Evolutionary conservation across 2,888 invertebrate genomes (phyloP).

Genomic region (Phlogophora meticulosa): DNA sequence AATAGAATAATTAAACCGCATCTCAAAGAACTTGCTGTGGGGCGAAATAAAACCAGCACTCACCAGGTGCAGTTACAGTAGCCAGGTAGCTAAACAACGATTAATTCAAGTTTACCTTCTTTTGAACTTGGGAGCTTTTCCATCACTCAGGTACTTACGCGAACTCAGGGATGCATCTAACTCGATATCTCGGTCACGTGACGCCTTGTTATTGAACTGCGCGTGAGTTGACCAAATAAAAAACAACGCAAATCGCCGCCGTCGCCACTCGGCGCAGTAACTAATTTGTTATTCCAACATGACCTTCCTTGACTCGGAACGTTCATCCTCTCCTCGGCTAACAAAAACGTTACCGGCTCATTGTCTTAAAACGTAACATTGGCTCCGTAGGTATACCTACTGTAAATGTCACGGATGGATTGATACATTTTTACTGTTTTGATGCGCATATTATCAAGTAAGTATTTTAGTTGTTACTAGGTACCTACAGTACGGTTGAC

Average conservation of each 20-base stretch:
- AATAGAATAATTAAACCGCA: constrained; percentile 55
- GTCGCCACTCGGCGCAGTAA: constrained; percentile 65
- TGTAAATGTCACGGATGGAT: constrained; percentile 49
- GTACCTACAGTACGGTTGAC: not conserved
- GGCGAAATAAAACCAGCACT: constrained; percentile 71
- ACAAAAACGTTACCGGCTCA: constrained; percentile 66
- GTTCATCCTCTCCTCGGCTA: constrained; percentile 72
- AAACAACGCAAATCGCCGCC: constrained; percentile 67
- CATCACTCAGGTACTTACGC: constrained; percentile 42
- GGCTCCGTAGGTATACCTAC: constrained; percentile 34
- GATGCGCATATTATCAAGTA: constrained; percentile 18
- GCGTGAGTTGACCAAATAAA: constrained; percentile 67
- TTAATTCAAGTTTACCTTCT: constrained; percentile 52
- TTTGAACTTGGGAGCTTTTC: constrained; percentile 48
- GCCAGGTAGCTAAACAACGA: constrained; percentile 77
- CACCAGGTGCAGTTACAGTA: constrained; percentile 76
- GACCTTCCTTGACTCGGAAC: constrained; percentile 84
- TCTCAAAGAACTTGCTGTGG: constrained; percentile 67
- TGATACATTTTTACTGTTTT: constrained; percentile 46
- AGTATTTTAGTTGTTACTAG: constrained; percentile 26
- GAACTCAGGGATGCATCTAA: constrained; percentile 39
- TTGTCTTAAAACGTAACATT: constrained; percentile 66
- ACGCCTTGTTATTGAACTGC: constrained; percentile 69
- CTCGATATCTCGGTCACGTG: constrained; percentile 62
- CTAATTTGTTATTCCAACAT: constrained; percentile 81